These are phyloP conservation scores for Conomelus anceps DNA, from an alignment of 2,888 invertebrate genomes.

Conservation along the genomic window DNA sequence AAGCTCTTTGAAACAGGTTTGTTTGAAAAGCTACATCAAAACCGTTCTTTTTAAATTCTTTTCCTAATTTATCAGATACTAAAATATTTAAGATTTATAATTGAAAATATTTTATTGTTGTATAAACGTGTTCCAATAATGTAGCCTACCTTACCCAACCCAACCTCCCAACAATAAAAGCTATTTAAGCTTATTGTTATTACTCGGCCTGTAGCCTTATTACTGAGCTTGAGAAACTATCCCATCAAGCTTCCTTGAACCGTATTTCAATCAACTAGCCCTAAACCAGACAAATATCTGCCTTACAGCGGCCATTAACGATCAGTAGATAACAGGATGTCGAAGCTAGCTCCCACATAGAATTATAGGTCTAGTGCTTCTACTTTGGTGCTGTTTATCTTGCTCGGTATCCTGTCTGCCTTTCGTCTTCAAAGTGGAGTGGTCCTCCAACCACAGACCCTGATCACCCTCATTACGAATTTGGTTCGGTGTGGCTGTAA, in stretches of 20 bases:
- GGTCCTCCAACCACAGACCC: neutral
- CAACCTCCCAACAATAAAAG: no score
- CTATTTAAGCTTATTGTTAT: no score
- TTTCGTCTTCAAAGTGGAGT: neutral
- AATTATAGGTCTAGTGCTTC: neutral
- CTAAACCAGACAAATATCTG: neutral
- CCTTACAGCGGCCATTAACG: neutral
- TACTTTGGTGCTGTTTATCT: neutral
- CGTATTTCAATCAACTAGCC: neutral
- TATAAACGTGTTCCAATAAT: no score
- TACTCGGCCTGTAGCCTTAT: no score
- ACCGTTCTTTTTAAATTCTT: no score
- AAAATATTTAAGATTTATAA: no score
- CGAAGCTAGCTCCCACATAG: neutral
- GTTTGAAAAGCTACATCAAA: no score
- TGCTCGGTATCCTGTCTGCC: neutral
- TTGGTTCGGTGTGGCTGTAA: neutral
- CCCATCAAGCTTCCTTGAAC: neutral
- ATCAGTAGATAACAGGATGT: neutral
- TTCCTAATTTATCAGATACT: no score
- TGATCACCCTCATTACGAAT: neutral
- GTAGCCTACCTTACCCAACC: no score
- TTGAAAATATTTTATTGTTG: no score
- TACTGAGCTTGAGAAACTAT: neutral
- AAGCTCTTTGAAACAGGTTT: no score